Base-by-base conservation (phyloP, 2,888 invertebrate genomes). In the Aromia moschata region DNA sequence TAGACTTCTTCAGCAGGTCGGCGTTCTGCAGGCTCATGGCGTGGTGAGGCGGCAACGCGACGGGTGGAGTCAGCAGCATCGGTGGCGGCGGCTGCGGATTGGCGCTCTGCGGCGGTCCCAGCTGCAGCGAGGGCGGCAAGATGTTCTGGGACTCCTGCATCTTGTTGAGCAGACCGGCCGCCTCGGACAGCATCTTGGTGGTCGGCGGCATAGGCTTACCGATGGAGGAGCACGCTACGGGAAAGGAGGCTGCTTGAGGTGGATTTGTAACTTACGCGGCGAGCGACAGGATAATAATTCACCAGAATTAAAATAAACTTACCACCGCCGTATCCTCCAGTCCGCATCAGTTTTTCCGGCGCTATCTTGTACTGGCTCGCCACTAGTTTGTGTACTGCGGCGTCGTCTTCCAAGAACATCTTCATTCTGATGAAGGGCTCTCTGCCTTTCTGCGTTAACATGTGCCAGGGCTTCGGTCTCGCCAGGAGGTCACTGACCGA, bases 391-490 rank as follows among this genome's bases (percentile, higher is more conserved):
- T 96, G 96, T 1, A 96, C 95, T 9, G 96, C 96, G 75, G 95
- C 94, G 69, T 96, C 95, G 75, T 96, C 96, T 81, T 96, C 96
- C 68, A 98, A 84, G 82, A 98, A 98, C 91, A 97, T 94, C 81
- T 96, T 95, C 97, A 98, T 98, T 60, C 97, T 86, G 64, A 98
- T 97, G 82, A 97, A 98, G 0, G 97, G 98, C 77, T 98, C 97
- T 17, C 97, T 86, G 1, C 96, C 96, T 80, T 97, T 97, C 77
- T 94, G 95, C 10, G 99, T 99, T 46, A 99, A 85, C 96, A 98
- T 97, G 78, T 96, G 95, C 99, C 98, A 99, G 0, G 98, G 96
- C 79, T 99, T 99, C 30, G 99, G 99, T 49, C 99, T 83, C 16
- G 98, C 98, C 64, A 99, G 84, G 37, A 99, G 85, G 81, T 99